phyloP scores from a whole-genome alignment of 2,797 vertebrate species.

The Chaetophractus vellerosus region DNA sequence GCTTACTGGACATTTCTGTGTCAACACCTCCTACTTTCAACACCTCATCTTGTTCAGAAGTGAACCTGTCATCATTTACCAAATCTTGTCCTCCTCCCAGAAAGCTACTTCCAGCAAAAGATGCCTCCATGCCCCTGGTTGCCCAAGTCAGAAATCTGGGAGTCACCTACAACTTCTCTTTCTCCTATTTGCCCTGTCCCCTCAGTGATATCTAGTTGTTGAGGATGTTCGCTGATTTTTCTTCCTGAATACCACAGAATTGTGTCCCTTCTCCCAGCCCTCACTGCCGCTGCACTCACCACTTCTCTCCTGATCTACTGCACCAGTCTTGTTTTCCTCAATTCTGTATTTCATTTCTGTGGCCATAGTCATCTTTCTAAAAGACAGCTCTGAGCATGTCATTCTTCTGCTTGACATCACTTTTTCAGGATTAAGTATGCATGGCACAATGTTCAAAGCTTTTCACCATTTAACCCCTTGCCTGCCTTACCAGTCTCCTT shows the following conservation, averaged over 20 bases:
- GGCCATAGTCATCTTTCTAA: not conserved
- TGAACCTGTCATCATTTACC: not conserved
- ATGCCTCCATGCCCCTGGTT: not conserved
- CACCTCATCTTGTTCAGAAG: not conserved
- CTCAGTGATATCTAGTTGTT: not conserved
- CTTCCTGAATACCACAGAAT: not conserved
- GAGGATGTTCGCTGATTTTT: not conserved
- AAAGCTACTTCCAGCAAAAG: not conserved
- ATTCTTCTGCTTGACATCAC: not conserved
- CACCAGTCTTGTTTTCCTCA: not conserved
- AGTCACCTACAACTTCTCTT: not conserved
- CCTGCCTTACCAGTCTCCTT: not conserved
- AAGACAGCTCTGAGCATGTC: not conserved
- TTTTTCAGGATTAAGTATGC: not conserved
- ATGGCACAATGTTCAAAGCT: not conserved
- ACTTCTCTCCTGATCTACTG: not conserved
- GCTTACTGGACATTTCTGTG: not conserved
- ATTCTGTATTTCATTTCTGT: not conserved
- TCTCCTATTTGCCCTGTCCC: not conserved
- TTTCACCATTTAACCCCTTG: not conserved
- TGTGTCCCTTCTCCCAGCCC: not conserved
- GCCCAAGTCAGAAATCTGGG: not conserved
- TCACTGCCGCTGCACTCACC: no score
- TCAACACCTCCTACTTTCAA: not conserved
- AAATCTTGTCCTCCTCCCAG: not conserved